phyloP scores from a whole-genome alignment of 2,888 invertebrate genomes.

The Nemotelus pantherinus region DNA sequence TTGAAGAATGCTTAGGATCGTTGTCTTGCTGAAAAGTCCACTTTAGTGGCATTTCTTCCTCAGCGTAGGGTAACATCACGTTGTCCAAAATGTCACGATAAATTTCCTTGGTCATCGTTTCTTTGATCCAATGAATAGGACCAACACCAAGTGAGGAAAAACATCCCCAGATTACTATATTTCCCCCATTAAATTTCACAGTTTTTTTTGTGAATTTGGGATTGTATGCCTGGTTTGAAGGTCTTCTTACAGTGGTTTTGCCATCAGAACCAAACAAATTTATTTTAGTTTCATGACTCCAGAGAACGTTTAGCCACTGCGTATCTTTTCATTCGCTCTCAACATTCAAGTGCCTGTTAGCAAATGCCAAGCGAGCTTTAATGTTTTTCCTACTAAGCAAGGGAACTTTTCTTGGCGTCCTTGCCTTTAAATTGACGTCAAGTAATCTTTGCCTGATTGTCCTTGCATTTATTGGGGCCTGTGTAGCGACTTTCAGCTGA shows the following conservation, averaged over 20 bases:
- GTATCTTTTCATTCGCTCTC: too few species aligned
- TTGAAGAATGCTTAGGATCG: too few species aligned
- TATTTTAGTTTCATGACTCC: slow-evolving; percentile 13
- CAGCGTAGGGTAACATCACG: too few species aligned
- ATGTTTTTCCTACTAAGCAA: neutral
- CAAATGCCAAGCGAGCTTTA: neutral
- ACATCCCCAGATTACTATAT: neutral
- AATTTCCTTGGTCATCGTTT: too few species aligned
- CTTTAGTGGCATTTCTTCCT: too few species aligned
- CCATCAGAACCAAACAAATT: neutral
- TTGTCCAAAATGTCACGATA: too few species aligned
- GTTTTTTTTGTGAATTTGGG: slow-evolving; percentile 5
- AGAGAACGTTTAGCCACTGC: neutral
- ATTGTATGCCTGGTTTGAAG: neutral
- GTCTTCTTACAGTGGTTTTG: neutral
- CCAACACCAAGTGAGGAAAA: too few species aligned
- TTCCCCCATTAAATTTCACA: neutral
- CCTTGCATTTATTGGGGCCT: neutral
- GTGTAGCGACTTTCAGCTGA: neutral
- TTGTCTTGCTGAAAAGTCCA: too few species aligned
- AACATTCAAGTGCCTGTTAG: neutral
- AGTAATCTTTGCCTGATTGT: neutral
- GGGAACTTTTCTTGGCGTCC: neutral
- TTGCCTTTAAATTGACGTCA: neutral
- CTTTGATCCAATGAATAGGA: too few species aligned